Evolutionary conservation across 2,797 vertebrate species (phyloP).

Genomic region (Lindbergichthys nudifrons): DNA sequence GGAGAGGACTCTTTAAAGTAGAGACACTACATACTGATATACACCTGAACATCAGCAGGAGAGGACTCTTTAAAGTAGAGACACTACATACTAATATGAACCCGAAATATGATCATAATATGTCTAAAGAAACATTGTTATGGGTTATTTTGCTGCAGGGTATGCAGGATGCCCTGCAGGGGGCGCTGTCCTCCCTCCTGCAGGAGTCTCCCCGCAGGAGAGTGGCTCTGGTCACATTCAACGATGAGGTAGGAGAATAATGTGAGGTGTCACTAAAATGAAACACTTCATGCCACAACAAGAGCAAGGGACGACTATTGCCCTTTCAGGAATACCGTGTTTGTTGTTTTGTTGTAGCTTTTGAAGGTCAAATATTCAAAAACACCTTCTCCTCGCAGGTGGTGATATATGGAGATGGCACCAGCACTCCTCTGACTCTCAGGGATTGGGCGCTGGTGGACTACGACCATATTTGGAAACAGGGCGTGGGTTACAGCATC

Average conservation of each 20-base stretch:
- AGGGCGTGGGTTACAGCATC: conserved; percentile 68
- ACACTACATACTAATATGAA: too few relatives aligned
- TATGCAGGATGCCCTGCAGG: conserved; percentile 83
- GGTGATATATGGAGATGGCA: conserved; percentile 85
- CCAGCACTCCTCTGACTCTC: conserved; percentile 72
- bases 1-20: too few relatives aligned
- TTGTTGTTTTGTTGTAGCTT: background rate
- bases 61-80: too few relatives aligned
- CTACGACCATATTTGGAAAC: conserved; percentile 80
- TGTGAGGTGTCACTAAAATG: too few relatives aligned
- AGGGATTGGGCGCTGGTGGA: conserved; percentile 83
- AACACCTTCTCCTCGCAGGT: conserved; percentile 68
- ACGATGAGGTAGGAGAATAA: conserved; percentile 72
- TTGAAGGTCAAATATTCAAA: background rate
- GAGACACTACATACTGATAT: too few relatives aligned
- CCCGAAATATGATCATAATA: too few relatives aligned
- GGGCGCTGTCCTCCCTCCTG: conserved; percentile 67
- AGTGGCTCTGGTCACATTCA: conserved; percentile 84
- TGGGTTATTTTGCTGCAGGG: conserved; percentile 56
- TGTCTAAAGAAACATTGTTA: too few relatives aligned
- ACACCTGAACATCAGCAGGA: too few relatives aligned
- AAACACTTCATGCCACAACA: too few relatives aligned
- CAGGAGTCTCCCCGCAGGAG: conserved; percentile 77
- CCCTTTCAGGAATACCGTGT: background rate
- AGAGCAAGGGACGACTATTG: background rate